Base-by-base conservation (phyloP, 1,140 invertebrate species). In the Ericerus pela region DNA sequence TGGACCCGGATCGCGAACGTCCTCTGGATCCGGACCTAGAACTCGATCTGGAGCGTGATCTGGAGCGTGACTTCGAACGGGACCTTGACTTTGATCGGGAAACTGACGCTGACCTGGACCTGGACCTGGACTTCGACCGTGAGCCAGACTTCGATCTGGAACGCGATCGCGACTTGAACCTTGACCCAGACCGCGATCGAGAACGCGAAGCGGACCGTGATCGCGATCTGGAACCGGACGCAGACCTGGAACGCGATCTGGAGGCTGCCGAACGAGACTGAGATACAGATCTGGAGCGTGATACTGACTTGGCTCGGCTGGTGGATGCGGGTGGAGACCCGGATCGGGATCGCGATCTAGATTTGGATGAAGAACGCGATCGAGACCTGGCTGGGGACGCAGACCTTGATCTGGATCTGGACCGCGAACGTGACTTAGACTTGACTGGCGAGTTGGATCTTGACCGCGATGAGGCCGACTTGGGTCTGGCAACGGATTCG, bases 111-210 rank as follows among this genome's bases (percentile, higher is more conserved):
- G 59, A 62, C 47, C 55, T 59, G 8, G 60, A 59, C 37, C 55
- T 51, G 18, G 62, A 60, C 30, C 60, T 41, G 33, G 59, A 53
- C 20, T 57, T 31, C n/a, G 59, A 63, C 28, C 59, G 38, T 43
- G 54, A 58, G 11, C 54, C 22, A 52, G 69, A 70, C 2, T 65
- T 63, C 1, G 67, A 71, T 54, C 62, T 56, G 8, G 62, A 62
- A 36, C 59, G 33, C n/a, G 58, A 55, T 56, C 52, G 52, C 41
- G 37, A 56, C 29, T 60, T 33, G 16, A 63, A 67, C 10, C 57
- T 27, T 12, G 62, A 62, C 41, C 62, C 47, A 8, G 65, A 66
- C 12, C 61, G 18, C 28, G 63, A 65, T 38, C 57, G 28, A 6
- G 37, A 41, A 24, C 55, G 53, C 0, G 65, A 67, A 58, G 61